Evolutionary conservation across 2,113 vertebrate genomes (phyloP).

Genomic region (Notechis scutatus): DNA sequence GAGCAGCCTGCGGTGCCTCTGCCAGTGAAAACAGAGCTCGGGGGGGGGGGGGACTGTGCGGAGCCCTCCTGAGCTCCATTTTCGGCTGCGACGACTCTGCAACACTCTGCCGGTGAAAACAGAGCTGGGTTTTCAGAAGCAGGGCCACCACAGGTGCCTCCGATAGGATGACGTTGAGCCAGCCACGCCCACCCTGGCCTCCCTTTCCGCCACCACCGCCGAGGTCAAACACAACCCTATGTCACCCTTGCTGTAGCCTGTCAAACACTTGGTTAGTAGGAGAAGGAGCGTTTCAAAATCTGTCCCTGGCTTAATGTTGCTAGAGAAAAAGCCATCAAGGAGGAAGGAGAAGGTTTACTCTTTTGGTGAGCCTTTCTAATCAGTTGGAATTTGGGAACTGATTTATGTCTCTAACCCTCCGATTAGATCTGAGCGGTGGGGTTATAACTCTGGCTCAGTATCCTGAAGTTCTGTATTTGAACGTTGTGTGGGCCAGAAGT

Average conservation of each 20-base stretch:
- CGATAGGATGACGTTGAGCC: too few species aligned
- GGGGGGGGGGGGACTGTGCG: too few species aligned
- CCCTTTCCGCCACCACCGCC: fast-evolving
- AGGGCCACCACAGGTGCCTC: too few species aligned
- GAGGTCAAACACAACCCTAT: too few species aligned
- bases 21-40: too few species aligned
- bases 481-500: neutral
- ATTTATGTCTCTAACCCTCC: neutral
- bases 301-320: neutral
- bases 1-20: too few species aligned
- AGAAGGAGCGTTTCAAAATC: neutral
- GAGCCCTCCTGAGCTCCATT: too few species aligned
- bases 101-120: too few species aligned
- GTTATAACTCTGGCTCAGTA: neutral
- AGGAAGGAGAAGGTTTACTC: neutral
- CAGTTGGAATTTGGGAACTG: neutral
- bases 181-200: too few species aligned
- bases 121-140: too few species aligned
- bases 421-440: neutral
- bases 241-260: neutral
- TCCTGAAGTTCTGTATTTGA: neutral
- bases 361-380: neutral
- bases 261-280: neutral
- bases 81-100: too few species aligned
- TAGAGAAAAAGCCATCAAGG: neutral